phyloP scores from a whole-genome alignment of 2,888 invertebrate genomes.

The Phrixothrix hirtus region DNA sequence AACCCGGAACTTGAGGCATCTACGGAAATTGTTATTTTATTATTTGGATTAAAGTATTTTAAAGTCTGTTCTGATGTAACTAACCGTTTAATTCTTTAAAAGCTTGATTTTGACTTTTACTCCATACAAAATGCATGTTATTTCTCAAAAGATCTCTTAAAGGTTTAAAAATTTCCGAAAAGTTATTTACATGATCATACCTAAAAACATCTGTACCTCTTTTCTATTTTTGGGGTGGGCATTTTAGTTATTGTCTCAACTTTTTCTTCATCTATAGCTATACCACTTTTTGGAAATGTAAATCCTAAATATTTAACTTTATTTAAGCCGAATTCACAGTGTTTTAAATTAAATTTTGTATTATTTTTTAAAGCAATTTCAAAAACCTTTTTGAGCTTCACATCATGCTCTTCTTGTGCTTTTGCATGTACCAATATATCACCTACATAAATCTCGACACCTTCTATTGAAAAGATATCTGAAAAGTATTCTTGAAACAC shows the following conservation, averaged over 20 bases:
- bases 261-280: no score
- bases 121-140: no score
- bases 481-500: constrained; percentile 4
- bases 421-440: constrained; percentile 1
- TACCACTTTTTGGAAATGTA: not conserved
- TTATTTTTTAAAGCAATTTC: constrained; percentile 13
- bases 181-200: no score
- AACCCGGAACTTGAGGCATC: constrained; percentile 22
- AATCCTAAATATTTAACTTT: not conserved
- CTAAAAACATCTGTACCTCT: no score
- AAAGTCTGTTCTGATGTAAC: no score
- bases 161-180: no score
- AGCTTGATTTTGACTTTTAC: no score
- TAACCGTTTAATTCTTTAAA: no score
- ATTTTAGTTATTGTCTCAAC: no score
- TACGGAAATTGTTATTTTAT: constrained; percentile 10
- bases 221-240: no score
- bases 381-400: constrained; percentile 14
- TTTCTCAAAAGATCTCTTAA: no score
- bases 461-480: not conserved
- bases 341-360: constrained; percentile 11
- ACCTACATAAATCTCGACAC: constrained; percentile 7
- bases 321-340: constrained; percentile 1
- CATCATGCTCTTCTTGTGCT: constrained; percentile 16
- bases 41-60: constrained; percentile 13